Percentiles rank a stretch among this genome's conserved stretches.
These are phyloP conservation scores for Alaudala cheleensis DNA, from an alignment of 2,113 vertebrate species.

Conservation along the genomic window DNA sequence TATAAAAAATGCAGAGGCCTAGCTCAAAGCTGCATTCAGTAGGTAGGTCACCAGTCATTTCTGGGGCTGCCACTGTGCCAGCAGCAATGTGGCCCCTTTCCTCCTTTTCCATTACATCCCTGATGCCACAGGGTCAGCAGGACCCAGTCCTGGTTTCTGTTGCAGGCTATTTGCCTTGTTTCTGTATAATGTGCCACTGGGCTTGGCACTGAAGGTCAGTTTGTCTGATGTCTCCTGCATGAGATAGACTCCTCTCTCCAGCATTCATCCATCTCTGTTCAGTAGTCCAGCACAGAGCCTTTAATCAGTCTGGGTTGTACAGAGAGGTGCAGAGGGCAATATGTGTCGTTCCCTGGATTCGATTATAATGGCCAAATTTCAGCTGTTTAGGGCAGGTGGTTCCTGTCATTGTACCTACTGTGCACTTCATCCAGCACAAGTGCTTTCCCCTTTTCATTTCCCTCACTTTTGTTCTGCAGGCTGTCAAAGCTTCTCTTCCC, in stretches of 20 bases:
- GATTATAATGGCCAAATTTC: neutral
- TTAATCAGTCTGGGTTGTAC: neutral
- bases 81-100: neutral
- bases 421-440: neutral
- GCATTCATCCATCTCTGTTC: neutral
- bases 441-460: neutral
- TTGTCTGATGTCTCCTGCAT: neutral
- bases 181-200: neutral
- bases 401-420: neutral
- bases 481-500: neutral
- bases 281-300: neutral
- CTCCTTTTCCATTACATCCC: neutral
- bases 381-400: neutral
- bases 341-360: neutral
- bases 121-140: neutral
- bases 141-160: neutral
- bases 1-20: neutral
- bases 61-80: neutral
- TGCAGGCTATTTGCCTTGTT: accelerated
- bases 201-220: neutral
- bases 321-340: neutral
- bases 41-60: neutral
- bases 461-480: neutral
- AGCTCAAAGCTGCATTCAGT: neutral
- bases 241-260: neutral